Base-by-base conservation (phyloP, 2,113 vertebrate genomes). In the Azemiops feae region DNA sequence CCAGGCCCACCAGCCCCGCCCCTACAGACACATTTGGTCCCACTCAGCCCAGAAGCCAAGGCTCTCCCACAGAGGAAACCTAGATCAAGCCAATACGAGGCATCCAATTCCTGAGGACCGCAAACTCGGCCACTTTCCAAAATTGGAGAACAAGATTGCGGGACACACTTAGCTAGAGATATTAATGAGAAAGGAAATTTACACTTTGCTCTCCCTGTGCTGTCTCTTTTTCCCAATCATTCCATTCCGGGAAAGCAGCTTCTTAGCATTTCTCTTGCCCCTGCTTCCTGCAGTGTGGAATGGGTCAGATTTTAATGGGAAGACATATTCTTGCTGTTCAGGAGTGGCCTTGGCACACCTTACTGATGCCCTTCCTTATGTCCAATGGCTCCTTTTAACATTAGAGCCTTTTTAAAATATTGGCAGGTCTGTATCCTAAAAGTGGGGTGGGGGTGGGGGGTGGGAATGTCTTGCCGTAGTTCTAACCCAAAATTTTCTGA, bases 41-140 rank as follows among this genome's bases (percentile, higher is more conserved):
- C 94, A 64, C 89, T 86, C 60, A 69, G 94, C 96, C 96, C 94
- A 97, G 96, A 96, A 47, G 92, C 97, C 87, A 97, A 97, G 43
- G 98, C 98, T 94, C 98, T 99, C 85, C 98, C 98, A 9, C 99
- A 98, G 93, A 97, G 98, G 95, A 98, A 96, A 95, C 98, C 98
- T 52, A 97, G 98, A 95, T 98, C 97, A 92, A 97, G 97, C 95
- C 97, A 96, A 16, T 92, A 94, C 23, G 96, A 96, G 91, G 94
- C 91, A 47, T 74, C 94, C 11, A 96, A 74, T 85, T 97, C 97
- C 86, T 98, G 97, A 98, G 95, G 43, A 27, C 52, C 7, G 6
- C 16, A 54, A 89, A 93, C 50, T 93, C 94, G 87, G 92, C 90
- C 94, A 92, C 93, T 1, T 95, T 55, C 64, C 94, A 94, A 91